Evolutionary conservation across 92 coral and sea anemone species (phyloP).

Genomic region (Anthopleura xanthogrammica): DNA sequence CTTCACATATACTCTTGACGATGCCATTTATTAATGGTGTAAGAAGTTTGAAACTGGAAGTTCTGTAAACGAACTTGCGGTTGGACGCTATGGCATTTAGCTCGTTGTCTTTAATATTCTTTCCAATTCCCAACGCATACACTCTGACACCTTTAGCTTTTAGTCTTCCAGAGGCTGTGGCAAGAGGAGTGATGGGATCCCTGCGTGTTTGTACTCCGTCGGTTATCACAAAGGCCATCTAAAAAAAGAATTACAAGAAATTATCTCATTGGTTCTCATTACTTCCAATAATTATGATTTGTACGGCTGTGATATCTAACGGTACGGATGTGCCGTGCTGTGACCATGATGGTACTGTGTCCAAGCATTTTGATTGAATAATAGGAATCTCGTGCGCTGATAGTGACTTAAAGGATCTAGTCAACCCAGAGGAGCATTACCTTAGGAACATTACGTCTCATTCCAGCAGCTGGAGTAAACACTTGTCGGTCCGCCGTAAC

Average conservation of each 20-base stretch:
- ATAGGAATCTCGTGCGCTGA: too few relatives aligned
- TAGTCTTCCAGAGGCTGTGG: constrained; percentile 38
- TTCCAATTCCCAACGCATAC: constrained; percentile 49
- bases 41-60: too few relatives aligned
- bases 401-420: too few relatives aligned
- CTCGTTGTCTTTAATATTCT: background rate
- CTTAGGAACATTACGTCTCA: constrained; percentile 22
- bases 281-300: too few relatives aligned
- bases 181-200: constrained; percentile 32
- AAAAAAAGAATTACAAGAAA: background rate
- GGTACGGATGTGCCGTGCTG: too few relatives aligned
- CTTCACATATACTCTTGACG: too few relatives aligned
- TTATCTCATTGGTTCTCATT: background rate
- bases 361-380: too few relatives aligned
- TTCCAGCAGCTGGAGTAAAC: constrained; percentile 5
- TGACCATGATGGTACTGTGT: too few relatives aligned
- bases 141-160: constrained; percentile 37
- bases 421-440: background rate
- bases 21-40: too few relatives aligned
- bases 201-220: constrained; percentile 39
- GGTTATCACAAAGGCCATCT: constrained; percentile 38
- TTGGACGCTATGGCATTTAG: too few relatives aligned
- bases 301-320: too few relatives aligned
- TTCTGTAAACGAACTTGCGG: too few relatives aligned
- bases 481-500: constrained; percentile 3